phyloP scores from a whole-genome alignment of 2,113 vertebrate species.

The Syngnathoides biaculeatus region DNA sequence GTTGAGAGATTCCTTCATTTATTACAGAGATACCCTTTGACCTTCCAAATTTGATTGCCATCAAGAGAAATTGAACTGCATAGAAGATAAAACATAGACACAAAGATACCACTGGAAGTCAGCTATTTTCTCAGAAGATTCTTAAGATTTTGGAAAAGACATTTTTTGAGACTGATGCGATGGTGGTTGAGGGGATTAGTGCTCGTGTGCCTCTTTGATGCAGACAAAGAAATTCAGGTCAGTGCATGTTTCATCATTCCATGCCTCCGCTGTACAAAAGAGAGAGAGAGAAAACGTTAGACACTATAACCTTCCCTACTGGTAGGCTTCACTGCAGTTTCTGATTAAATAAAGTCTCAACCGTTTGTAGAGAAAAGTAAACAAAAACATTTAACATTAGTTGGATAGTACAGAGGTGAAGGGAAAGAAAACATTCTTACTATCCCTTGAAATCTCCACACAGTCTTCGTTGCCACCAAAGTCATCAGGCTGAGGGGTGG shows the following conservation, averaged over 20 bases:
- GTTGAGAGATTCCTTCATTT: background rate
- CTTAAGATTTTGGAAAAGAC: background rate
- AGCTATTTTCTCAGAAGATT: background rate
- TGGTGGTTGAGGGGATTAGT: background rate
- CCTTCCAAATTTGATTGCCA: slow-evolving; percentile 4
- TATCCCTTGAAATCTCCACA: background rate
- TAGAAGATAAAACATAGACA: background rate
- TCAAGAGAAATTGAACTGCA: slow-evolving; percentile 1
- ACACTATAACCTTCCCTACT: background rate
- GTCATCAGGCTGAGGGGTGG: accelerated
- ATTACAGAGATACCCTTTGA: slow-evolving; percentile 1
- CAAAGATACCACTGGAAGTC: background rate
- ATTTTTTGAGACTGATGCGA: background rate
- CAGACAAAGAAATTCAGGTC: background rate
- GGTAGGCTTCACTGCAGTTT: background rate
- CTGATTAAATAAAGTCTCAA: background rate
- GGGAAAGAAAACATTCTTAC: background rate
- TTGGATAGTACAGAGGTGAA: background rate
- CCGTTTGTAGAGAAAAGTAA: background rate
- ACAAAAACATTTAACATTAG: background rate
- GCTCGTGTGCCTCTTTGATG: background rate
- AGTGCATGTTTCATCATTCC: background rate
- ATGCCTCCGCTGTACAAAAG: background rate
- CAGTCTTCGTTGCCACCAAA: accelerated
- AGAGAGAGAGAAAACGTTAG: background rate